Evolutionary conservation across 2,888 invertebrate species (phyloP).

Genomic region (Notodonta ziczac): DNA sequence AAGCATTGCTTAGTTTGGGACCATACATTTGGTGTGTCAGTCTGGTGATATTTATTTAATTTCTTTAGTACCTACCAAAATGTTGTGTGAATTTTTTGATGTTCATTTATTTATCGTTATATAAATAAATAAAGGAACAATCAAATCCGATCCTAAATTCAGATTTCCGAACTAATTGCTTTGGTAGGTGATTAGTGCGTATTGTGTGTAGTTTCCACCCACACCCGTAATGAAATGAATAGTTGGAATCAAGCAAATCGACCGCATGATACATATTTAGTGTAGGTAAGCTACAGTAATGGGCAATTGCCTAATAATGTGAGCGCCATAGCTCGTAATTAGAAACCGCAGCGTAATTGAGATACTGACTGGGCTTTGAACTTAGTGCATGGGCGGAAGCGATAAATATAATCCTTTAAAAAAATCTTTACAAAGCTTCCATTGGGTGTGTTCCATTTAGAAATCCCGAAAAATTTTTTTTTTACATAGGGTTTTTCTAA

Average conservation of each 20-base stretch:
- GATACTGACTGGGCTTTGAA: constrained; percentile 18
- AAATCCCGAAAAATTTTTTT: too few species aligned
- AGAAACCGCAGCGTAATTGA: constrained; percentile 53
- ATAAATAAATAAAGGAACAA: too few species aligned
- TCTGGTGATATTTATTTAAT: too few species aligned
- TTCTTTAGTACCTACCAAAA: too few species aligned
- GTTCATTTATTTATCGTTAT: too few species aligned
- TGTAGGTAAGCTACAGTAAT: background rate
- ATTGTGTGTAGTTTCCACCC: background rate
- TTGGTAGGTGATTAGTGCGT: background rate
- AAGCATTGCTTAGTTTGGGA: too few species aligned
- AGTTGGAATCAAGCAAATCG: background rate
- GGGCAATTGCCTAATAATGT: constrained; percentile 35
- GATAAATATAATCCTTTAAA: background rate
- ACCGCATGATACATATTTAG: background rate
- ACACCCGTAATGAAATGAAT: background rate
- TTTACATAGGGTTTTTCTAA: too few species aligned
- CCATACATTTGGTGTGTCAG: too few species aligned
- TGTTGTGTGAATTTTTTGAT: too few species aligned
- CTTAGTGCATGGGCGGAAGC: constrained; percentile 24
- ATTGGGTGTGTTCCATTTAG: too few species aligned
- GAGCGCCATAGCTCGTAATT: constrained; percentile 51
- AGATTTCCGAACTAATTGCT: background rate
- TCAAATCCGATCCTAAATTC: background rate
- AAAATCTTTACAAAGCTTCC: too few species aligned